phyloP scores from a whole-genome alignment of 2,113 vertebrate genomes.

The Willisornis vidua region DNA sequence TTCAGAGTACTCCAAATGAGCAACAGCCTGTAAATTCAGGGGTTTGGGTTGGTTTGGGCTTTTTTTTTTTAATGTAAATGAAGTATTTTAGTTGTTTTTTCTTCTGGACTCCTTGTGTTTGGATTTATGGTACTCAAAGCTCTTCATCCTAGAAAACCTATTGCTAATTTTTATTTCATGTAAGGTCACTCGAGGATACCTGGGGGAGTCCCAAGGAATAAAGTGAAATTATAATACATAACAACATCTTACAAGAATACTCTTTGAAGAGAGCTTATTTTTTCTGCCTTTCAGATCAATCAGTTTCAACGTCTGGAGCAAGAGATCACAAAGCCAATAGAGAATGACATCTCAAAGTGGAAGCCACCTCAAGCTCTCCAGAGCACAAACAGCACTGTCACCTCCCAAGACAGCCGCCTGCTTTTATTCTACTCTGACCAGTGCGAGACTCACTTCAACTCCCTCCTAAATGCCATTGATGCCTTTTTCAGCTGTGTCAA shows the following conservation, averaged over 20 bases:
- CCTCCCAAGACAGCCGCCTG: conserved; percentile 84
- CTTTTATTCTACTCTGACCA: conserved; percentile 93
- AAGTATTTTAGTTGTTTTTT: background rate
- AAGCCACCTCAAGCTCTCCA: conserved; percentile 79
- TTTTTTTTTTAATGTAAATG: background rate
- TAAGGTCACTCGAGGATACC: background rate
- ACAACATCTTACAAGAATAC: fast-evolving
- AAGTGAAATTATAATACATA: background rate
- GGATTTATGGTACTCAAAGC: background rate
- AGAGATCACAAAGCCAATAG: conserved; percentile 92
- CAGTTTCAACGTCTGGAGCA: conserved; percentile 94
- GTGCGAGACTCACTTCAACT: conserved; percentile 90
- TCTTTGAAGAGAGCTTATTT: background rate
- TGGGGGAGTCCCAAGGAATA: fast-evolving
- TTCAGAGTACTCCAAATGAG: conserved; percentile 11
- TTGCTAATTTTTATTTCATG: background rate
- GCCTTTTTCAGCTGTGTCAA: conserved; percentile 91
- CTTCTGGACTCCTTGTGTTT: background rate
- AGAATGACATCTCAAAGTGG: conserved; percentile 94
- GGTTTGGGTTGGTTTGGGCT: background rate
- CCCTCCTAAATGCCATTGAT: conserved; percentile 90
- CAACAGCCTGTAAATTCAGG: background rate
- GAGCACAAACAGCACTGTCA: conserved; percentile 46
- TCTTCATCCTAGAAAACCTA: background rate
- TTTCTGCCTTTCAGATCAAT: conserved; percentile 81